Evolutionary conservation across 2,113 vertebrate genomes (phyloP).

Genomic region (Rostratula benghalensis): DNA sequence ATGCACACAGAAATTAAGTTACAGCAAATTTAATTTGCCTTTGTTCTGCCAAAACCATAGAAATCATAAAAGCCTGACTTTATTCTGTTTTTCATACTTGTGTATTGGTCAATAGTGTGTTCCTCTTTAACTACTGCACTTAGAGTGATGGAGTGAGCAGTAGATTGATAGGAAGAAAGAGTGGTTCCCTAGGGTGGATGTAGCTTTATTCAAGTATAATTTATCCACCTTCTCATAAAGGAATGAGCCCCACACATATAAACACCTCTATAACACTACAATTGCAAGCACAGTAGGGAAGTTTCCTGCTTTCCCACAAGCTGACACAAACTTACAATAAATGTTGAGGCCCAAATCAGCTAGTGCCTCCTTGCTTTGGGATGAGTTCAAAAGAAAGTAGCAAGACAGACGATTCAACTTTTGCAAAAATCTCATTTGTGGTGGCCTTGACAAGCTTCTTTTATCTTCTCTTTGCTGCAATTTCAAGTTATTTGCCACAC

Average conservation of each 20-base stretch:
- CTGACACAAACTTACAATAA: not conserved
- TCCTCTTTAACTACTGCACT: not conserved
- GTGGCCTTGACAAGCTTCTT: not conserved
- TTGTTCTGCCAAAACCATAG: not conserved
- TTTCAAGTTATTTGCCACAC: not conserved
- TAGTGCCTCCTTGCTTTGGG: not conserved
- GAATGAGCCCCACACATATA: not conserved
- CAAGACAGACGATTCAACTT: not conserved
- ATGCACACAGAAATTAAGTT: constrained; percentile 11
- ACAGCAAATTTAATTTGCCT: not conserved
- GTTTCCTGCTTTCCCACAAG: not conserved
- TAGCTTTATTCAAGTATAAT: not conserved
- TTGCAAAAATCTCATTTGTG: not conserved
- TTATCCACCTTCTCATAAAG: not conserved
- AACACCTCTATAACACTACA: not conserved
- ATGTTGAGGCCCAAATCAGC: not conserved
- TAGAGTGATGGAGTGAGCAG: not conserved
- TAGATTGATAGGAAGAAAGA: not conserved
- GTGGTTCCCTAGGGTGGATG: not conserved
- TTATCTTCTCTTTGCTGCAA: not conserved
- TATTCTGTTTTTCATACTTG: not conserved
- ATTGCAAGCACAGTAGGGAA: not conserved
- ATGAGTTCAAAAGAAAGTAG: not conserved
- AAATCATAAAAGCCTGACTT: not conserved
- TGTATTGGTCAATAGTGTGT: not conserved